These are phyloP conservation scores for Enoplosus armatus DNA, from an alignment of 2,797 vertebrate genomes.

Conservation along the genomic window DNA sequence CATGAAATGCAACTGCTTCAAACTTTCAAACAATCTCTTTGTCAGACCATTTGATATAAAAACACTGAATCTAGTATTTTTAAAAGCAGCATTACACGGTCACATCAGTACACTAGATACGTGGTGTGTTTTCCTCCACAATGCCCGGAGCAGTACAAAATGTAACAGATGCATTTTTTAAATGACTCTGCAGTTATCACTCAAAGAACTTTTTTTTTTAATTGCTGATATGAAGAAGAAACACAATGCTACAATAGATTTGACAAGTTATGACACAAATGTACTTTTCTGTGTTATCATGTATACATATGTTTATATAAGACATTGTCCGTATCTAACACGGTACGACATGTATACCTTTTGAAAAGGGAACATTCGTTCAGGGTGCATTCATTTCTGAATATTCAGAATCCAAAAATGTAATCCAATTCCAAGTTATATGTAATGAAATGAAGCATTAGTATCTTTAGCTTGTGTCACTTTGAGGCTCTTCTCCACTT, in stretches of 20 bases:
- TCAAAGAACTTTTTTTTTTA: background rate
- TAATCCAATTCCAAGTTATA: background rate
- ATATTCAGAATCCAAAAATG: background rate
- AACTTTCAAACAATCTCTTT: background rate
- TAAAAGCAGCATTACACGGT: background rate
- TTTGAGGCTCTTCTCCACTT: background rate
- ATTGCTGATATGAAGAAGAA: background rate
- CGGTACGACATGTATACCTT: background rate
- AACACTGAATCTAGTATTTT: background rate
- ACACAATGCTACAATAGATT: background rate
- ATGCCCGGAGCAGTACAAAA: background rate
- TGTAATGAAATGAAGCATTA: background rate
- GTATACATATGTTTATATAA: background rate
- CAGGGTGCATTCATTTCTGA: background rate
- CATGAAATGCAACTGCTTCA: background rate
- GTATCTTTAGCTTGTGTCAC: background rate
- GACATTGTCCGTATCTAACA: background rate
- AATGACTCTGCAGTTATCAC: background rate
- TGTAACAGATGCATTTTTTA: background rate
- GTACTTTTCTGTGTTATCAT: background rate
- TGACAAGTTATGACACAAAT: background rate
- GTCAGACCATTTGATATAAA: slow-evolving; percentile 2
- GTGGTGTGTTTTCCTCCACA: background rate
- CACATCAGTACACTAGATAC: background rate
- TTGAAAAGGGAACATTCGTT: background rate